Evolutionary conservation across 53 echinoderm and acorn worm genomes (phyloP).

Genomic region (Henricia sp.): DNA sequence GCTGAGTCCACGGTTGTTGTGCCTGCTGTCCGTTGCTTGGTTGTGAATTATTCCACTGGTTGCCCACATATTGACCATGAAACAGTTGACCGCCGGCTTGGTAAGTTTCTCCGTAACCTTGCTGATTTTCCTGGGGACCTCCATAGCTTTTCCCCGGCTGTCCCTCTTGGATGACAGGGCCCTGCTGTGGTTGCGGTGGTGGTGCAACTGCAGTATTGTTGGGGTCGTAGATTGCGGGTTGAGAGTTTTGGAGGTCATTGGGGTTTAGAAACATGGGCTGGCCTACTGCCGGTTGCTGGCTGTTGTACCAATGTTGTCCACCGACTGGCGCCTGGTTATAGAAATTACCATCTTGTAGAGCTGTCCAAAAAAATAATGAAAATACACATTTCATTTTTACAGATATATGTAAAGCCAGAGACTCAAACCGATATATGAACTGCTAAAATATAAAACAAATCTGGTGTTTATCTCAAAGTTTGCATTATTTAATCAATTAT

Average conservation of each 20-base stretch:
- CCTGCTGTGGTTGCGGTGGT: background rate
- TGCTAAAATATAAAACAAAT: no score
- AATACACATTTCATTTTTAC: background rate
- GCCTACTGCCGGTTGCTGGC: background rate
- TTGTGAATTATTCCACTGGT: constrained; percentile 37
- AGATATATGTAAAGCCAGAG: background rate
- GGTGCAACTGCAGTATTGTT: background rate
- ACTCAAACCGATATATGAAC: background rate
- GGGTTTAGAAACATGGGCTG: constrained; percentile 25
- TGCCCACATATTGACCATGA: background rate
- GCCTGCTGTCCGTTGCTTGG: background rate
- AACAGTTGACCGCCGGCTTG: no score
- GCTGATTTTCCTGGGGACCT: background rate
- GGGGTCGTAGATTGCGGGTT: constrained; percentile 16
- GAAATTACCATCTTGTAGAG: constrained; percentile 28
- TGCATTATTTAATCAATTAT: background rate
- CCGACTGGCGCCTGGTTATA: constrained; percentile 21
- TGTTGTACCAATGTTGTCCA: constrained; percentile 44
- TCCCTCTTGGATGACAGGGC: background rate
- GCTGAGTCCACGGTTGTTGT: constrained; percentile 32
- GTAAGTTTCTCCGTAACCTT: constrained; percentile 27
- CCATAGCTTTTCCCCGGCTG: background rate
- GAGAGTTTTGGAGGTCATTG: background rate
- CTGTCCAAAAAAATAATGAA: background rate
- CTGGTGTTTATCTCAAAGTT: background rate